A percentile compares a stretch with the other conserved stretches of the same genome.
phyloP scores from a whole-genome alignment of 1,140 invertebrate species.

The Trichoplusia ni region DNA sequence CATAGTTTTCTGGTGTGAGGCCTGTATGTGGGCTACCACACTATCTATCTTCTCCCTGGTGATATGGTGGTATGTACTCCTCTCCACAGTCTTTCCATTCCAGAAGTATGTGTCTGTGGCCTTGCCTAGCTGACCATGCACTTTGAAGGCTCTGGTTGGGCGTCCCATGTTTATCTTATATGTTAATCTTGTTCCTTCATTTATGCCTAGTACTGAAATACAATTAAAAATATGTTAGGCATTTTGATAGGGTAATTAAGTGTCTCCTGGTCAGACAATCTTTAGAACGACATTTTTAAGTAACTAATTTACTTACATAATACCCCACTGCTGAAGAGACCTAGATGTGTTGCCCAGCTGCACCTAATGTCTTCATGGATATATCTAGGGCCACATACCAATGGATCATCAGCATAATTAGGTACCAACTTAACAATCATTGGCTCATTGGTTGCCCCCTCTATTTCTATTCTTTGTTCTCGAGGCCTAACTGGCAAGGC shows the following conservation, averaged over 20 bases:
- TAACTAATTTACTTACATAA: constrained; percentile 81
- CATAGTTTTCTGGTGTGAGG: constrained; percentile 91
- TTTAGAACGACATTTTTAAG: not conserved
- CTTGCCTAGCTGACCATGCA: constrained; percentile 90
- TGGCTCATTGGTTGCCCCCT: constrained; percentile 83
- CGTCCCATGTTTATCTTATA: constrained; percentile 81
- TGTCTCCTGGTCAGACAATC: not conserved
- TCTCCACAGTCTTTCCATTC: constrained; percentile 88
- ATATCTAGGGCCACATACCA: constrained; percentile 89
- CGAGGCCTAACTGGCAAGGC: constrained; percentile 84
- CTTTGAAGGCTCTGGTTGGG: constrained; percentile 86
- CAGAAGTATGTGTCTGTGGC: constrained; percentile 89
- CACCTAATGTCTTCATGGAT: constrained; percentile 84
- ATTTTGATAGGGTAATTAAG: not conserved
- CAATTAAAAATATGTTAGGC: constrained; percentile 16
- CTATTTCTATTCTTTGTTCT: constrained; percentile 83
- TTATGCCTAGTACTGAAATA: constrained; percentile 87
- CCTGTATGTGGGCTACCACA: constrained; percentile 88
- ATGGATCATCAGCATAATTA: constrained; percentile 86
- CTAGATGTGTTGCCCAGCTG: constrained; percentile 82
- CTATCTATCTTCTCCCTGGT: constrained; percentile 85
- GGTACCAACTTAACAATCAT: constrained; percentile 82
- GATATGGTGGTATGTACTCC: constrained; percentile 87
- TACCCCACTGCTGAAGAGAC: constrained; percentile 86
- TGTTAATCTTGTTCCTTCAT: constrained; percentile 83